phyloP scores from a whole-genome alignment of 2,113 vertebrate genomes.

The Serilophus lunatus region DNA sequence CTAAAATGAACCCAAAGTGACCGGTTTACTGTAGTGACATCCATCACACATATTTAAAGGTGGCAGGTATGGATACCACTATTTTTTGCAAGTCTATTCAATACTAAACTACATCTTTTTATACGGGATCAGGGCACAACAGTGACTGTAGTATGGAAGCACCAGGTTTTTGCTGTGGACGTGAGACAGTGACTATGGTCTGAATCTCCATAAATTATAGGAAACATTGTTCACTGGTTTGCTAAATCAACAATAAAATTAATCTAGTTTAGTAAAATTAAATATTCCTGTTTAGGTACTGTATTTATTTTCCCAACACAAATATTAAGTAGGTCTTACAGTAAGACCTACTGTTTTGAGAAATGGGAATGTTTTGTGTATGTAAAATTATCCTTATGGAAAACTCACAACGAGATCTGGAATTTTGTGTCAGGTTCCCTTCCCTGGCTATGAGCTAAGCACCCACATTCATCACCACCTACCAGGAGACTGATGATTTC shows the following conservation, averaged over 20 bases:
- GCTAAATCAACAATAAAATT: not conserved
- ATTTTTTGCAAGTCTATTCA: not conserved
- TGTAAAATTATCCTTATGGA: not conserved
- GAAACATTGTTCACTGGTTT: not conserved
- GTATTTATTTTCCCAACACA: not conserved
- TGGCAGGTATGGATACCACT: not conserved
- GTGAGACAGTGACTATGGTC: not conserved
- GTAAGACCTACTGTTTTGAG: not conserved
- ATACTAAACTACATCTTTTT: not conserved
- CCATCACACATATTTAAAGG: not conserved
- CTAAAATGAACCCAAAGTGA: not conserved
- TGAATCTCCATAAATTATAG: accelerated
- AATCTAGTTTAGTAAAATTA: not conserved
- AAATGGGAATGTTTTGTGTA: not conserved
- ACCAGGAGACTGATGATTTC: not conserved
- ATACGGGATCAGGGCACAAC: accelerated
- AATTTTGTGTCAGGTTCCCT: not conserved
- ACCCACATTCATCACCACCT: not conserved
- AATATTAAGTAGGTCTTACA: not conserved
- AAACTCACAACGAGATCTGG: not conserved
- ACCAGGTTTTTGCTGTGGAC: not conserved
- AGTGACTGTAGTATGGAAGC: not conserved
- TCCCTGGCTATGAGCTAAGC: not conserved
- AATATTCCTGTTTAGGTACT: not conserved
- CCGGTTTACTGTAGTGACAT: not conserved